These are phyloP conservation scores for Columba janthina DNA, from an alignment of 2,113 vertebrate species.

Conservation along the genomic window DNA sequence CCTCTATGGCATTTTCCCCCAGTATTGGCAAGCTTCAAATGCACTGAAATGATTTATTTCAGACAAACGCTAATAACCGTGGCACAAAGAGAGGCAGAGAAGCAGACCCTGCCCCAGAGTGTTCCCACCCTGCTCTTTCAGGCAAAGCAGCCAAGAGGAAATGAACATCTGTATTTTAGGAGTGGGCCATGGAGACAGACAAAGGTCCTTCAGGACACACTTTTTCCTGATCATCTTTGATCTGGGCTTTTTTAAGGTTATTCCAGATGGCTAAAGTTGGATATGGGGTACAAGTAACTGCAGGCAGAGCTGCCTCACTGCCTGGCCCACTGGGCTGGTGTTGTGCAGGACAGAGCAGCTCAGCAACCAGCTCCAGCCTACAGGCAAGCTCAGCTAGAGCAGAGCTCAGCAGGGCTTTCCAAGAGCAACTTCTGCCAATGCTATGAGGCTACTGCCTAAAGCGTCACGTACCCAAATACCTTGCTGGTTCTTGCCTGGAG, in stretches of 20 bases:
- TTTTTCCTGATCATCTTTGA: not conserved
- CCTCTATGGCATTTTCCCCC: not conserved
- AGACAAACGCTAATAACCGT: not conserved
- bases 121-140: not conserved
- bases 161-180: not conserved
- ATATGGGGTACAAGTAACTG: fast-evolving
- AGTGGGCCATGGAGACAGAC: not conserved
- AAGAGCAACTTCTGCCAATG: not conserved
- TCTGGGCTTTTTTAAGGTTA: not conserved
- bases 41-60: not conserved
- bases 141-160: not conserved
- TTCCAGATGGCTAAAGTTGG: not conserved
- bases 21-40: not conserved
- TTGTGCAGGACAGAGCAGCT: not conserved
- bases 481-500: not conserved
- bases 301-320: not conserved
- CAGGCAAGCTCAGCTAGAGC: fast-evolving
- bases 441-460: not conserved
- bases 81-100: not conserved
- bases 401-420: not conserved
- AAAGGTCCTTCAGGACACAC: not conserved
- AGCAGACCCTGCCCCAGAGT: not conserved
- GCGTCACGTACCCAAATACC: not conserved
- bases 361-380: not conserved
- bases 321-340: not conserved